A percentile compares a stretch with the other conserved stretches of the same genome.
These are phyloP conservation scores for Subacronicta megacephala DNA, from an alignment of 2,888 invertebrate species.

Conservation along the genomic window DNA sequence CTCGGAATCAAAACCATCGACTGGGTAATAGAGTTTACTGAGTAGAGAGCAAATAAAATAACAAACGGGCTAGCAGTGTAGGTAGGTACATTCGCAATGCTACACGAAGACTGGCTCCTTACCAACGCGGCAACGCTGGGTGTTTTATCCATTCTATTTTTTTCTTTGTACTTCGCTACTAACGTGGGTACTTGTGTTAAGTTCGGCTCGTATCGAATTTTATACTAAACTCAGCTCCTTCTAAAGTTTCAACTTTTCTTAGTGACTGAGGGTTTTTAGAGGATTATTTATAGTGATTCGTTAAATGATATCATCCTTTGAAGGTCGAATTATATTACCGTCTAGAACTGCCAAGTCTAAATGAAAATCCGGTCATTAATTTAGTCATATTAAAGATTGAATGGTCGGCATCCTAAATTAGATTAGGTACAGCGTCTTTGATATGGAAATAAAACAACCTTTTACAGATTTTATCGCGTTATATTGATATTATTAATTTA, in stretches of 20 bases:
- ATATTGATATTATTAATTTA: too few species aligned
- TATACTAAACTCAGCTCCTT: constrained; percentile 53
- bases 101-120: constrained; percentile 65
- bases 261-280: constrained; percentile 39
- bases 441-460: too few species aligned
- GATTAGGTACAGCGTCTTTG: too few species aligned
- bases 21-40: constrained; percentile 84
- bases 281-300: constrained; percentile 35
- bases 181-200: constrained; percentile 69
- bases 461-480: too few species aligned
- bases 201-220: constrained; percentile 68
- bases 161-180: constrained; percentile 76
- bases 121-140: constrained; percentile 66
- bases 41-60: constrained; percentile 86
- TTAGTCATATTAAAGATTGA: constrained; percentile 31
- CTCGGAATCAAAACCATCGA: constrained; percentile 86
- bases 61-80: constrained; percentile 73
- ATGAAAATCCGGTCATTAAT: constrained; percentile 46
- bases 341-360: constrained; percentile 45
- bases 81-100: constrained; percentile 71
- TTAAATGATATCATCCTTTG: constrained; percentile 26
- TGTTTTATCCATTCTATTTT: constrained; percentile 74
- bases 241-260: constrained; percentile 31
- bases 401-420: constrained; percentile 28
- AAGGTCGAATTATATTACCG: constrained; percentile 46